Evolutionary conservation across 2,113 vertebrate genomes (phyloP).

Genomic region (Neolamprologus falcicula): DNA sequence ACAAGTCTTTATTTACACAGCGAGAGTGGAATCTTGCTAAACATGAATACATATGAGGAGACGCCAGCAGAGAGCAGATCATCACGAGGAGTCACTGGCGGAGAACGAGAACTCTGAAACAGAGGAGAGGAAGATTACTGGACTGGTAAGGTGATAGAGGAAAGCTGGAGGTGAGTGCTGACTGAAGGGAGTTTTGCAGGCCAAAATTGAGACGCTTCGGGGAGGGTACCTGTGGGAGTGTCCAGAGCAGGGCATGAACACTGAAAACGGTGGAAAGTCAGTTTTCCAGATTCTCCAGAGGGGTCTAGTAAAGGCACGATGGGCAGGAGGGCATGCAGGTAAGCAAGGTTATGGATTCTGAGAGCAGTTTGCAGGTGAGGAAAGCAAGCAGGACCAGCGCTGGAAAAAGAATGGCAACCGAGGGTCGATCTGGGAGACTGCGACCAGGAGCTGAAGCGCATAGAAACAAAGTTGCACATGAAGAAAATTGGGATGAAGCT

Average conservation of each 20-base stretch:
- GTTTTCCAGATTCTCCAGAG: not conserved
- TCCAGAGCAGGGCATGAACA: not conserved
- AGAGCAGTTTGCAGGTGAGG: not conserved
- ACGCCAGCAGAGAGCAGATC: not conserved
- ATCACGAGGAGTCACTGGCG: accelerated
- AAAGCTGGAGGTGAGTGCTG: not conserved
- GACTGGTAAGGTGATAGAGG: not conserved
- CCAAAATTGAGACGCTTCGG: not conserved
- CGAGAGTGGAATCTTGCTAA: accelerated
- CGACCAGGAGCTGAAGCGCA: not conserved
- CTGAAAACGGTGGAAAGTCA: not conserved
- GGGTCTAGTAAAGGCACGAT: not conserved
- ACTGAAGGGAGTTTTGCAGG: not conserved
- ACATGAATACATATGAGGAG: not conserved
- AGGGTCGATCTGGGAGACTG: not conserved
- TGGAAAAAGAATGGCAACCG: not conserved
- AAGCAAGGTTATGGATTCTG: not conserved
- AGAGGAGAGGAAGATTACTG: not conserved
- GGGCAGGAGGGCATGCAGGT: not conserved
- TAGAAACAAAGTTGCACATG: not conserved
- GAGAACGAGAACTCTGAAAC: not conserved
- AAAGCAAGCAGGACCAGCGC: not conserved
- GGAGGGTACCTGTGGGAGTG: not conserved
- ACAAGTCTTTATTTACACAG: not conserved
- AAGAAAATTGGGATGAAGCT: not conserved